phyloP scores from a whole-genome alignment of 1,140 invertebrate genomes.

The Penaeus indicus region DNA sequence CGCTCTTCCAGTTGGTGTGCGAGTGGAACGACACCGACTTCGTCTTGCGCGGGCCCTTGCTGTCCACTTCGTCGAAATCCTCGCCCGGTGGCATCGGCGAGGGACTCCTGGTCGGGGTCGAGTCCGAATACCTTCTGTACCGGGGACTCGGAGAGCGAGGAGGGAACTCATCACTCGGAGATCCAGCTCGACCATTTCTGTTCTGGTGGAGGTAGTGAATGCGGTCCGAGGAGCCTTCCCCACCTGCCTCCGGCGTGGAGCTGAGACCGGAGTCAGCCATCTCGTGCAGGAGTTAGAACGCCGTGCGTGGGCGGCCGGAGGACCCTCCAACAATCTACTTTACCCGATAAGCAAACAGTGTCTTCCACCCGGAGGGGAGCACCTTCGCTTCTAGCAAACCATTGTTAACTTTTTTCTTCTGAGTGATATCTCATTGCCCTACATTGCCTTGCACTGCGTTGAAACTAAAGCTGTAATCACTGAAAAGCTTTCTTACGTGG shows the following conservation, averaged over 20 bases:
- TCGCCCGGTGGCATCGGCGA: slow-evolving; percentile 45
- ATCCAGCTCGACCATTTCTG: slow-evolving; percentile 35
- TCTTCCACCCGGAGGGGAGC: neutral
- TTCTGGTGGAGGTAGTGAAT: slow-evolving; percentile 30
- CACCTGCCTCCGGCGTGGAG: slow-evolving; percentile 38
- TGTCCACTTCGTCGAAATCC: slow-evolving; percentile 40
- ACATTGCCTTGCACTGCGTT: too few species aligned
- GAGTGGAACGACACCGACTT: slow-evolving; percentile 66
- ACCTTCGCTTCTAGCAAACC: neutral
- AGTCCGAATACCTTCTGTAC: slow-evolving; percentile 55
- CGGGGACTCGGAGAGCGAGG: slow-evolving; percentile 51
- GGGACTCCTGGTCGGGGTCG: slow-evolving; percentile 48
- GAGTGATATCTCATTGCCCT: neutral
- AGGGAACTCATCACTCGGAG: slow-evolving; percentile 44
- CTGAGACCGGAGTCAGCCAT: slow-evolving; percentile 52
- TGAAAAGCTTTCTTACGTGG: too few species aligned
- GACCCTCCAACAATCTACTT: neutral
- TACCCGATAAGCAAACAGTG: slow-evolving; percentile 5
- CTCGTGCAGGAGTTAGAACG: neutral
- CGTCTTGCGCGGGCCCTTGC: slow-evolving; percentile 50
- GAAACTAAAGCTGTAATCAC: too few species aligned
- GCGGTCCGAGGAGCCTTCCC: slow-evolving; percentile 23
- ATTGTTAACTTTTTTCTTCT: too few species aligned
- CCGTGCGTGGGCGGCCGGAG: slow-evolving; percentile 12
- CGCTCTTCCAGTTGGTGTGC: slow-evolving; percentile 66